Evolutionary conservation across 2,797 vertebrate genomes (phyloP).

Genomic region (Serranus cabrilla): DNA sequence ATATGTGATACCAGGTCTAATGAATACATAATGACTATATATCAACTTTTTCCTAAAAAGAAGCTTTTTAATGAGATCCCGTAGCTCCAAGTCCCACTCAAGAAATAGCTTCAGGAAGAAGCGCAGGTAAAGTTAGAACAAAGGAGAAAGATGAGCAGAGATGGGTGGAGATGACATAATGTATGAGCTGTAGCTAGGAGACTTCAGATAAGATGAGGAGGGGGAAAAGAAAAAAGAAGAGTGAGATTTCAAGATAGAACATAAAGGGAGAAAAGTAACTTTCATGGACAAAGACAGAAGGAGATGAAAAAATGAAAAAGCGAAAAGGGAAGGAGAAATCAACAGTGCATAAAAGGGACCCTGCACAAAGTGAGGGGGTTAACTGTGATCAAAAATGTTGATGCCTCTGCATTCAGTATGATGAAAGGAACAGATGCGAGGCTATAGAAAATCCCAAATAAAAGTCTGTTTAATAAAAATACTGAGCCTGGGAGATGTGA

Average conservation of each 20-base stretch:
- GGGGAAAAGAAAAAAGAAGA: neutral
- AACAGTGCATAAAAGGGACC: constrained; percentile 27
- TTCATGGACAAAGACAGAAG: constrained; percentile 18
- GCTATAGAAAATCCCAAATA: constrained; percentile 37
- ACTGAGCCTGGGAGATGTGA: constrained; percentile 21
- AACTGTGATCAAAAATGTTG: constrained; percentile 34
- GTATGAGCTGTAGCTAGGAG: constrained; percentile 11
- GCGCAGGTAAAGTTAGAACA: constrained; percentile 9
- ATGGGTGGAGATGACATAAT: constrained; percentile 14
- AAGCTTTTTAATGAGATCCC: constrained; percentile 26
- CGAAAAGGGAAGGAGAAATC: constrained; percentile 8
- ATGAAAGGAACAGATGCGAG: constrained; percentile 57
- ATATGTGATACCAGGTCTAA: neutral
- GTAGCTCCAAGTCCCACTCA: neutral
- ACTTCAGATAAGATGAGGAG: neutral
- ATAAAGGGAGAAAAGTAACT: constrained; percentile 7
- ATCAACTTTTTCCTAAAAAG: neutral
- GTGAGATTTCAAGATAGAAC: constrained; percentile 7
- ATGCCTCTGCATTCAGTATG: constrained; percentile 32
- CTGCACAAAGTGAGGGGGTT: constrained; percentile 18
- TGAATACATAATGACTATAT: neutral
- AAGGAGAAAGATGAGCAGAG: constrained; percentile 15
- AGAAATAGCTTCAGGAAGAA: constrained; percentile 10
- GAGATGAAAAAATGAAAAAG: constrained; percentile 8
- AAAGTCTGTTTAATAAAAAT: constrained; percentile 37